These are phyloP conservation scores for Andinoacara biseriatus DNA, from an alignment of 2,113 vertebrate species.

Conservation along the genomic window DNA sequence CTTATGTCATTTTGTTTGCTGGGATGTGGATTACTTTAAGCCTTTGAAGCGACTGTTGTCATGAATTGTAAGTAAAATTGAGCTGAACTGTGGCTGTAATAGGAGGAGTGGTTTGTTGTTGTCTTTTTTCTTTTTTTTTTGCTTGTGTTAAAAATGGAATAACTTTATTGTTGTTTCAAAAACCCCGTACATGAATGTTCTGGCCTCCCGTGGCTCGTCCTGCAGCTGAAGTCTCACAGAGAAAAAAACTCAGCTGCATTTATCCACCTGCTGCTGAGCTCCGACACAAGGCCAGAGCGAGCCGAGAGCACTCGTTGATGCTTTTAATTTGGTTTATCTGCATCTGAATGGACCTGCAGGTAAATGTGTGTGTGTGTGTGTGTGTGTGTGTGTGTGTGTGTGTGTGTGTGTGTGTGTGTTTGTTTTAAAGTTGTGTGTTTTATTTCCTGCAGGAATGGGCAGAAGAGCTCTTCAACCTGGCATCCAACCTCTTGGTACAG, in stretches of 20 bases:
- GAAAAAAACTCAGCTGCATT: constrained; percentile 37
- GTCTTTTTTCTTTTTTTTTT: too few relatives aligned
- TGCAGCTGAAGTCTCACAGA: not conserved
- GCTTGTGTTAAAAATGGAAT: too few relatives aligned
- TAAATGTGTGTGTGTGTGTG: not conserved
- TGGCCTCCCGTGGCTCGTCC: not conserved
- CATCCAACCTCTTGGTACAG: constrained; percentile 94
- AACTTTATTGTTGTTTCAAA: too few relatives aligned
- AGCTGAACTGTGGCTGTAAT: too few relatives aligned
- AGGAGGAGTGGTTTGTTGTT: too few relatives aligned
- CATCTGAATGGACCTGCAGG: constrained; percentile 33
- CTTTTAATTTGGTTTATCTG: constrained; percentile 50
- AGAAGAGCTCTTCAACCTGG: constrained; percentile 93
- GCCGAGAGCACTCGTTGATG: not conserved
- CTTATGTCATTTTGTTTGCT: too few relatives aligned
- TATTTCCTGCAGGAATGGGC: constrained; percentile 90
- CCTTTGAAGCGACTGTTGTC: too few relatives aligned
- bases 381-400: too few relatives aligned
- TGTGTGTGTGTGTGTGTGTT: not conserved
- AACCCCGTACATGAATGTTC: not conserved
- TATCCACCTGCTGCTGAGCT: constrained; percentile 50
- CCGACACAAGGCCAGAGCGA: constrained; percentile 22
- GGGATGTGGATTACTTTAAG: too few relatives aligned
- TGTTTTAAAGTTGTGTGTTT: not conserved
- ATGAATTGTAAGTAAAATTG: too few relatives aligned